These are phyloP conservation scores for Bubalus kerabau DNA, from an alignment of 2,113 vertebrate species.

Conservation along the genomic window DNA sequence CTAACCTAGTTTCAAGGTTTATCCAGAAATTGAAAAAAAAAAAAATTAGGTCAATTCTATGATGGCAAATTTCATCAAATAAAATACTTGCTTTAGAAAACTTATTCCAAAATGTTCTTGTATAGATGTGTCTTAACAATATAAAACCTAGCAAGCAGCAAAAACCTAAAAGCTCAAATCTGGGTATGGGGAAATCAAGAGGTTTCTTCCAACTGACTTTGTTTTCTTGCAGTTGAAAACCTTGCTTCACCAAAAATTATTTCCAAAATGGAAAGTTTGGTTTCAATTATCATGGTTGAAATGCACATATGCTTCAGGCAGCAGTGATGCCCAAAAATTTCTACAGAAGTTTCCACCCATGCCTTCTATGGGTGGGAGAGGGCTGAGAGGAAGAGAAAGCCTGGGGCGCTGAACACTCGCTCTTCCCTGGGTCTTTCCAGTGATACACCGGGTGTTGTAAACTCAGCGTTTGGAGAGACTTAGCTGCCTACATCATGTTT, in stretches of 20 bases:
- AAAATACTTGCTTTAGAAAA: constrained; percentile 42
- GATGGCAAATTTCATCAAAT: constrained; percentile 40
- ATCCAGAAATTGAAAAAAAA: constrained; percentile 22
- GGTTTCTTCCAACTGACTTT: constrained; percentile 1
- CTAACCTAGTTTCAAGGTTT: constrained; percentile 55
- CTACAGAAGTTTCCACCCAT: background rate
- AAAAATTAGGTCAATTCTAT: constrained; percentile 53
- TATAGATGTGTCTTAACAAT: background rate
- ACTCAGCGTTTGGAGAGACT: background rate
- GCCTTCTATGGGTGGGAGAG: background rate
- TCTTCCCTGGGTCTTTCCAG: background rate
- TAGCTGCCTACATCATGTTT: background rate
- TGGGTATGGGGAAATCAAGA: background rate
- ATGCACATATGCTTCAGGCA: background rate
- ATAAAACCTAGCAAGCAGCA: constrained; percentile 34
- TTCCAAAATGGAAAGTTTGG: constrained; percentile 49
- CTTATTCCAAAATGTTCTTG: background rate
- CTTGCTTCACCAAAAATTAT: background rate
- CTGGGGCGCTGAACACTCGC: background rate
- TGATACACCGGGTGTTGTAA: background rate
- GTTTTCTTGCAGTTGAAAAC: constrained; percentile 16
- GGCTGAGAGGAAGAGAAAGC: background rate
- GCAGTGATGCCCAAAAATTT: background rate
- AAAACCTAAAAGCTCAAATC: constrained; percentile 38
- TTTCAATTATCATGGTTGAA: constrained; percentile 7